These are phyloP conservation scores for Drosophila lacteicornis DNA, from an alignment of 1,140 invertebrate species.

Conservation along the genomic window DNA sequence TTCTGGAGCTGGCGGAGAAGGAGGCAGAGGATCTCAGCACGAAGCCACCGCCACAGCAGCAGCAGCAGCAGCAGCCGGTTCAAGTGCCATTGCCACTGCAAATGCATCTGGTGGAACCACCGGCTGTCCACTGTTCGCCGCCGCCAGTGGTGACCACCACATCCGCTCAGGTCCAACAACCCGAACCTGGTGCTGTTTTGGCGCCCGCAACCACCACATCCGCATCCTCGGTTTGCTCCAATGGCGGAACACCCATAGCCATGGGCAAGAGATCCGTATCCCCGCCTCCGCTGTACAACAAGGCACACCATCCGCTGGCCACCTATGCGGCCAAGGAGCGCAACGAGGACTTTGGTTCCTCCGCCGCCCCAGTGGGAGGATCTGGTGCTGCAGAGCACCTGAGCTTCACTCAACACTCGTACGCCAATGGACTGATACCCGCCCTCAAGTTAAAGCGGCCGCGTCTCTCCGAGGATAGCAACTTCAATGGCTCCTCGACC, in stretches of 20 bases:
- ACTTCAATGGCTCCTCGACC: constrained; percentile 82
- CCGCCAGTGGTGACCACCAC: constrained; percentile 66
- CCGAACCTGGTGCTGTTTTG: constrained; percentile 44
- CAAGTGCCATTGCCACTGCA: constrained; percentile 22
- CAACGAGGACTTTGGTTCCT: constrained; percentile 51
- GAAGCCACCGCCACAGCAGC: constrained; percentile 49
- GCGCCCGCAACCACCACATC: constrained; percentile 70
- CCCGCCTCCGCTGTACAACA: constrained; percentile 78
- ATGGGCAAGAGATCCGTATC: constrained; percentile 75
- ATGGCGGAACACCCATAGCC: constrained; percentile 28
- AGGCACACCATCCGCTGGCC: constrained; percentile 76
- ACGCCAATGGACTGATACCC: constrained; percentile 79
- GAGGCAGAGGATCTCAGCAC: constrained; percentile 79
- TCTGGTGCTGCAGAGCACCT: constrained; percentile 55
- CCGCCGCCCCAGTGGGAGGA: constrained; percentile 2
- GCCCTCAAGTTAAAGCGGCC: constrained; percentile 78
- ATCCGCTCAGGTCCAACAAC: constrained; percentile 49
- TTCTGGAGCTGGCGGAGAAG: constrained; percentile 64
- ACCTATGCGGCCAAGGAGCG: constrained; percentile 59
- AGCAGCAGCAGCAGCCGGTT: constrained; percentile 9
- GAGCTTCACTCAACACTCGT: constrained; percentile 80
- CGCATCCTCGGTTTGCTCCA: constrained; percentile 53
- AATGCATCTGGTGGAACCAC: constrained; percentile 35
- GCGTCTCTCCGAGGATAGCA: constrained; percentile 79
- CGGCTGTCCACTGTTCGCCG: constrained; percentile 56